phyloP scores from a whole-genome alignment of 2,113 vertebrate species.

The Chionomys nivalis region DNA sequence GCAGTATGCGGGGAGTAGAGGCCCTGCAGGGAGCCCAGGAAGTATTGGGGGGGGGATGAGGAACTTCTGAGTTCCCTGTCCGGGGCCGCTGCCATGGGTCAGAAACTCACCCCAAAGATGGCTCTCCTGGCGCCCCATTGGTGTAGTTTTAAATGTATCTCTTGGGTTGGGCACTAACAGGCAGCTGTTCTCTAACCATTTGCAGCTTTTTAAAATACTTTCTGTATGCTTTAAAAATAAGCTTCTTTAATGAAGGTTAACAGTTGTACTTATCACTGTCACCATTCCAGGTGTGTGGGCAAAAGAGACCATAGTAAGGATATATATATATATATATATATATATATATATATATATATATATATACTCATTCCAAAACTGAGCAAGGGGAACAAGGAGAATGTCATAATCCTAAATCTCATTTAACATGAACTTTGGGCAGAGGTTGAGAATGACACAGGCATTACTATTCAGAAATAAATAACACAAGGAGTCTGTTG shows the following conservation, averaged over 20 bases:
- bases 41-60: no score
- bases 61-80: no score
- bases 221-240: not conserved
- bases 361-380: not conserved
- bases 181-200: not conserved
- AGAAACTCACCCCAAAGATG: no score
- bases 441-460: not conserved
- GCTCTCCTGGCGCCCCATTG: no score
- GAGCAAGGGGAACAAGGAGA: not conserved
- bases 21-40: no score
- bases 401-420: not conserved
- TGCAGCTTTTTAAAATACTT: not conserved
- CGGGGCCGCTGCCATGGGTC: no score
- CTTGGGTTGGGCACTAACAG: not conserved
- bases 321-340: not conserved
- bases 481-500: not conserved
- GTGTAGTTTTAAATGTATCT: not conserved
- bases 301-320: not conserved
- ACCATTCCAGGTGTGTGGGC: not conserved
- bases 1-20: no score
- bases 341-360: not conserved
- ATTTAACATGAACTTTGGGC: not conserved
- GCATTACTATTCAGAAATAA: not conserved
- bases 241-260: not conserved
- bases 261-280: not conserved